A percentile compares a stretch with the other conserved stretches of the same genome.
phyloP scores from a whole-genome alignment of 2,797 vertebrate genomes.

The Myotis pilosus region DNA sequence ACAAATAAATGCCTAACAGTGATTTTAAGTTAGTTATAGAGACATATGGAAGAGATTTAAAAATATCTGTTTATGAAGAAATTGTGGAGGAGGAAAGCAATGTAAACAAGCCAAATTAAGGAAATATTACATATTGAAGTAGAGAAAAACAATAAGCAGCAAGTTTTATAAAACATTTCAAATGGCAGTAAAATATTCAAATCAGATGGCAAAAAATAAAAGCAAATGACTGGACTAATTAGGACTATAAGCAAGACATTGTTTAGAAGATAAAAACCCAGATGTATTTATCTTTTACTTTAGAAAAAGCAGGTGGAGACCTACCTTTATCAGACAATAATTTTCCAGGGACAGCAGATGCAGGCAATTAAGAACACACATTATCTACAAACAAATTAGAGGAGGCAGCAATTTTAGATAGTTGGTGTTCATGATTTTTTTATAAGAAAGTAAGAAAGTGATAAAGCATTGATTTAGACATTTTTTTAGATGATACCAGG shows the following conservation, averaged over 20 bases:
- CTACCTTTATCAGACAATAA: constrained; percentile 63
- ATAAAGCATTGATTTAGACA: neutral
- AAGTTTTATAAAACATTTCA: constrained; percentile 71
- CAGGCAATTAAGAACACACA: constrained; percentile 12
- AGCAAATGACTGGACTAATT: constrained; percentile 67
- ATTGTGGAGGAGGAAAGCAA: constrained; percentile 51
- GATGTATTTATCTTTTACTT: constrained; percentile 61
- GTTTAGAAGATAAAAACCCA: constrained; percentile 70
- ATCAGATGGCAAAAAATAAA: constrained; percentile 50
- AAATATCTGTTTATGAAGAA: constrained; percentile 58
- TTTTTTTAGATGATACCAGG: constrained; percentile 9
- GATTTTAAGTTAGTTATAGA: constrained; percentile 55
- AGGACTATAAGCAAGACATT: constrained; percentile 62
- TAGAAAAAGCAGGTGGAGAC: constrained; percentile 51
- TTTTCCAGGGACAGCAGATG: constrained; percentile 63
- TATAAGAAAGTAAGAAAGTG: neutral
- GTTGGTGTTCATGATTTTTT: neutral
- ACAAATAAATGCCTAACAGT: constrained; percentile 42
- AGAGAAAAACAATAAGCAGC: constrained; percentile 60
- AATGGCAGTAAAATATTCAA: constrained; percentile 53
- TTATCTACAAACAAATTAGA: constrained; percentile 63
- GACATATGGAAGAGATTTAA: constrained; percentile 69
- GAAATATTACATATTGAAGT: constrained; percentile 59
- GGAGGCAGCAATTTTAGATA: constrained; percentile 30
- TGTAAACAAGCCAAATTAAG: constrained; percentile 73